These are phyloP conservation scores for Fragum fragum DNA, from an alignment of 2,888 invertebrate species.

Conservation along the genomic window DNA sequence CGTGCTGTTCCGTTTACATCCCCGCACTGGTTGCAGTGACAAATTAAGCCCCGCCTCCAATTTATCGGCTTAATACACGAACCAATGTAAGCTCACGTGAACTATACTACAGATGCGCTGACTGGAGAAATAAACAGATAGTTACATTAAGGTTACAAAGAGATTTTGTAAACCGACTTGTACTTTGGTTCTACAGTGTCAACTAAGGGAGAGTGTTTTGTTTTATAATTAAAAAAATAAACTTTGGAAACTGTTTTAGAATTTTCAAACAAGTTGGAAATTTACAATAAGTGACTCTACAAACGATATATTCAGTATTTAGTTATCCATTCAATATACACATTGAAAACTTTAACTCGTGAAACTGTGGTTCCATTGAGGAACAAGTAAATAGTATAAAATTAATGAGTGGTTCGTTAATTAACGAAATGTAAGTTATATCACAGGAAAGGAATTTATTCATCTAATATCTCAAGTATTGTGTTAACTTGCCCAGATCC, in stretches of 20 bases:
- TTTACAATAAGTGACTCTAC: no score
- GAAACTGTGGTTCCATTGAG: neutral
- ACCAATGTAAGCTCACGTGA: neutral
- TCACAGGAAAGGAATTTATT: neutral
- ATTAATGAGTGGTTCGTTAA: neutral
- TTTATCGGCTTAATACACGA: constrained; percentile 7
- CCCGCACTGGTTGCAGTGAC: neutral
- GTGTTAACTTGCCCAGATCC: neutral
- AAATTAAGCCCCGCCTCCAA: constrained; percentile 5
- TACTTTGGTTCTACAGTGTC: constrained; percentile 51
- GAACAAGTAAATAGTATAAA: neutral
- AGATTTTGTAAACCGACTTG: constrained; percentile 56
- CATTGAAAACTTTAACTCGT: no score
- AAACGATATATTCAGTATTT: no score
- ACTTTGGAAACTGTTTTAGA: neutral
- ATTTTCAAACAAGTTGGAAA: no score
- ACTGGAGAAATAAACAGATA: constrained; percentile 30
- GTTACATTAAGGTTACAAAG: constrained; percentile 43
- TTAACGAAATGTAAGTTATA: constrained; percentile 5
- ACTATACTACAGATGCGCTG: neutral
- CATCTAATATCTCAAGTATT: neutral
- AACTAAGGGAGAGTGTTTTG: constrained; percentile 18
- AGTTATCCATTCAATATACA: no score
- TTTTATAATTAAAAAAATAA: neutral
- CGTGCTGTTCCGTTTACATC: constrained; percentile 12